Percentiles rank a stretch among this genome's conserved stretches.
Conservation (phyloP, 2,888 invertebrate genomes). For the Yponomeuta sedellus region DNA sequence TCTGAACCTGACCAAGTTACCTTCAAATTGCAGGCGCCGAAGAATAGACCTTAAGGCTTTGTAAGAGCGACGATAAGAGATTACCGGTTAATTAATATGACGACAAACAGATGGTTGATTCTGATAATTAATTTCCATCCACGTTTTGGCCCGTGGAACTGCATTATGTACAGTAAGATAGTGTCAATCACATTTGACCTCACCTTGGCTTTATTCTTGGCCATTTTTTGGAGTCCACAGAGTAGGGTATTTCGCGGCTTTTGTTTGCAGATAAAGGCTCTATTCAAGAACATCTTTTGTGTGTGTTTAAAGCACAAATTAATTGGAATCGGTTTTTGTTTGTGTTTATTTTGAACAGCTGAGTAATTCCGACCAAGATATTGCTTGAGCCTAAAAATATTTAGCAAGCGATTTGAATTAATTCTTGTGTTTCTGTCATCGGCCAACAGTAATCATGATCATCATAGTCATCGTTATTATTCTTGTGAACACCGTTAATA, state of each 20-base stretch:
- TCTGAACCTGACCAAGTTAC: constrained; percentile 6
- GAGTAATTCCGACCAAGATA: not conserved
- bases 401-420: no score
- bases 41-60: not conserved
- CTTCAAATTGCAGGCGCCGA: not conserved
- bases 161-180: constrained; percentile 48
- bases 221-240: constrained; percentile 29
- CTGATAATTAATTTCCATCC: constrained; percentile 49
- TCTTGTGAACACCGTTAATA: no score
- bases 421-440: no score
- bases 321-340: constrained; percentile 1
- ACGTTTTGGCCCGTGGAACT: constrained; percentile 33
- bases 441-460: no score
- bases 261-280: constrained; percentile 39
- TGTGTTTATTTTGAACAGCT: constrained; percentile 3
- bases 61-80: not conserved
- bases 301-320: constrained; percentile 1
- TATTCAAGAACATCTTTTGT: constrained; percentile 7
- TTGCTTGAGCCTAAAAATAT: not conserved
- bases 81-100: constrained; percentile 47
- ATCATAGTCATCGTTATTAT: no score
- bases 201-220: constrained; percentile 41
- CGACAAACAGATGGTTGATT: constrained; percentile 42
- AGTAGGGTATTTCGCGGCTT: constrained; percentile 25
- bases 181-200: constrained; percentile 57